Percentiles rank a stretch among this genome's conserved stretches.
phyloP scores from a whole-genome alignment of 1,140 invertebrate species.

The Lepidurus apus region DNA sequence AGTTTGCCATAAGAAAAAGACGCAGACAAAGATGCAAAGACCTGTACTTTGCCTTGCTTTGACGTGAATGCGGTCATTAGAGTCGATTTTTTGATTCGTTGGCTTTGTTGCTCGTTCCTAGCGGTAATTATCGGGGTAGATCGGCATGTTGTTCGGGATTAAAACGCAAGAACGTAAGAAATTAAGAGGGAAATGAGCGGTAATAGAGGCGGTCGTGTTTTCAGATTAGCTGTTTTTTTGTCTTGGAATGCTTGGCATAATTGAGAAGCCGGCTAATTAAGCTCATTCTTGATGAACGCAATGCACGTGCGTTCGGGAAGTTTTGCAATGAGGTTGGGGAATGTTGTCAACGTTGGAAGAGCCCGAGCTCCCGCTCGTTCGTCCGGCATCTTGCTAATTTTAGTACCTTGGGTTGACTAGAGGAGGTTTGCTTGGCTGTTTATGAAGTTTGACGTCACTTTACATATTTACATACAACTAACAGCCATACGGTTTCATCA shows the following conservation, averaged over 20 bases:
- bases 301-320: neutral
- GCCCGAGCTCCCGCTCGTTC: neutral
- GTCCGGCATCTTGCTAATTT: neutral
- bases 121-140: neutral
- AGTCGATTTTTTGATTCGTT: too few species aligned
- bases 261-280: slow-evolving; percentile 6
- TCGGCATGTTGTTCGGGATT: neutral
- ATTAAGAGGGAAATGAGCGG: neutral
- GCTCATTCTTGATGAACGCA: neutral
- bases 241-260: neutral
- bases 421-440: slow-evolving; percentile 7
- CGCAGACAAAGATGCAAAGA: neutral
- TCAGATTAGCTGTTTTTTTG: neutral
- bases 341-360: neutral
- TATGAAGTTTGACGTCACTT: slow-evolving; percentile 22
- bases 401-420: slow-evolving; percentile 1
- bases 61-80: neutral
- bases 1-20: neutral
- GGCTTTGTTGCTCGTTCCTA: too few species aligned
- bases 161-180: neutral
- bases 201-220: neutral
- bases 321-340: neutral
- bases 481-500: slow-evolving; percentile 13
- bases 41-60: neutral
- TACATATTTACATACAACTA: slow-evolving; percentile 19